Percentiles rank a stretch among this genome's conserved stretches.
phyloP scores from a whole-genome alignment of 2,797 vertebrate species.

The Nyctalus aviator region DNA sequence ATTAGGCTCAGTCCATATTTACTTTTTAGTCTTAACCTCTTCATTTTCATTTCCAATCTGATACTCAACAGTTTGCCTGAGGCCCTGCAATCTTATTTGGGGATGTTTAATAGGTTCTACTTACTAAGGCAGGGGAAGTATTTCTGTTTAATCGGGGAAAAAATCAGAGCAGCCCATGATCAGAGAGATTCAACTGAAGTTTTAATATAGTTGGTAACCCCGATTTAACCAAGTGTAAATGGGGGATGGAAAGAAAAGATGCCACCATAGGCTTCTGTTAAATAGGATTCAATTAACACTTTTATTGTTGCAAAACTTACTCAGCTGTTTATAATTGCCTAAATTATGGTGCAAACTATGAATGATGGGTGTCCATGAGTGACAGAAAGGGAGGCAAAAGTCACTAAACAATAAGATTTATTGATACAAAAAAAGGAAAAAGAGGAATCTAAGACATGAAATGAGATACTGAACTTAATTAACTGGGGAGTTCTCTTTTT shows the following conservation, averaged over 20 bases:
- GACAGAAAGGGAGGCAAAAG: constrained; percentile 33
- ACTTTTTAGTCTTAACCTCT: constrained; percentile 9
- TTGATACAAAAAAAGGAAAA: neutral
- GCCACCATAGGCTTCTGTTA: neutral
- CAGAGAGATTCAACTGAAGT: neutral
- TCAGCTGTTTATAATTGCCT: neutral
- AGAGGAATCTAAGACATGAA: constrained; percentile 27
- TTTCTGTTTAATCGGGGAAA: constrained; percentile 42
- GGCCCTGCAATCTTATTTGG: neutral
- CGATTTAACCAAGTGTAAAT: constrained; percentile 51
- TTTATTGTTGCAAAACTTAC: constrained; percentile 32
- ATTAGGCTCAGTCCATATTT: neutral
- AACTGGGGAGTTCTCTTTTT: no score
- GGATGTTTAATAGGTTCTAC: neutral
- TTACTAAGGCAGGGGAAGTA: constrained; percentile 27
- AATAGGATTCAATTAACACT: constrained; percentile 44
- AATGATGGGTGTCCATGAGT: neutral
- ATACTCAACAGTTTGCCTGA: neutral
- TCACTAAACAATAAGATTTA: constrained; percentile 37
- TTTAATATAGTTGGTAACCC: constrained; percentile 21
- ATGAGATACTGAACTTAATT: constrained; percentile 1
- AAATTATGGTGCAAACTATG: neutral
- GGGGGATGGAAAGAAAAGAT: constrained; percentile 3
- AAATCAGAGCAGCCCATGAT: neutral
- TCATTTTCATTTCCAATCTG: neutral